Percentiles rank a stretch among this genome's conserved stretches.
These are phyloP conservation scores for Anthopleura sola DNA, from an alignment of 64 coral and sea anemone species.

Conservation along the genomic window DNA sequence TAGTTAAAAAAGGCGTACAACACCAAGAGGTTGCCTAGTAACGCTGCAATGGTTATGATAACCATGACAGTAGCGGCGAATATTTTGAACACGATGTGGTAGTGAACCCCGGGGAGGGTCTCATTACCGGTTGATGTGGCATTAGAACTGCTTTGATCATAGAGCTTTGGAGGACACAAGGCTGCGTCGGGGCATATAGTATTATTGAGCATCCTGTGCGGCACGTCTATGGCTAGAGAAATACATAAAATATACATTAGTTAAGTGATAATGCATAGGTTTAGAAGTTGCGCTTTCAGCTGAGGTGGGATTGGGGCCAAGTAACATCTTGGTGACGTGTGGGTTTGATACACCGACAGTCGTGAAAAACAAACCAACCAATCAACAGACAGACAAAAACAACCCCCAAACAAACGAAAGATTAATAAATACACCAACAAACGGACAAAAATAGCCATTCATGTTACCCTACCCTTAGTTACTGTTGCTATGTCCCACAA, in stretches of 20 bases:
- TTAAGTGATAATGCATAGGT: background rate
- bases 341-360: too few species aligned
- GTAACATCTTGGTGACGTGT: too few species aligned
- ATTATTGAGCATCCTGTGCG: background rate
- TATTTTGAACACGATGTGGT: slow-evolving; percentile 9
- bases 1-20: slow-evolving; percentile 75
- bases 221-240: background rate
- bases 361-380: too few species aligned
- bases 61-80: slow-evolving; percentile 2
- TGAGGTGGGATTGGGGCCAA: too few species aligned
- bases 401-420: too few species aligned
- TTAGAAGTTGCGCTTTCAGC: too few species aligned
- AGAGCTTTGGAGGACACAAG: background rate
- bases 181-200: background rate
- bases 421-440: too few species aligned
- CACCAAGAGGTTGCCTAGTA: slow-evolving; percentile 58
- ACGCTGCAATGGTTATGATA: slow-evolving; percentile 44
- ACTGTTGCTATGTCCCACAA: too few species aligned
- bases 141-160: background rate
- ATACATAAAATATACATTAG: background rate
- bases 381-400: too few species aligned
- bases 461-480: too few species aligned
- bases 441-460: too few species aligned
- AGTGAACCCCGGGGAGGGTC: background rate
- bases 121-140: background rate